phyloP scores from a whole-genome alignment of 1,140 invertebrate species.

The Drosophila subpulchrella region DNA sequence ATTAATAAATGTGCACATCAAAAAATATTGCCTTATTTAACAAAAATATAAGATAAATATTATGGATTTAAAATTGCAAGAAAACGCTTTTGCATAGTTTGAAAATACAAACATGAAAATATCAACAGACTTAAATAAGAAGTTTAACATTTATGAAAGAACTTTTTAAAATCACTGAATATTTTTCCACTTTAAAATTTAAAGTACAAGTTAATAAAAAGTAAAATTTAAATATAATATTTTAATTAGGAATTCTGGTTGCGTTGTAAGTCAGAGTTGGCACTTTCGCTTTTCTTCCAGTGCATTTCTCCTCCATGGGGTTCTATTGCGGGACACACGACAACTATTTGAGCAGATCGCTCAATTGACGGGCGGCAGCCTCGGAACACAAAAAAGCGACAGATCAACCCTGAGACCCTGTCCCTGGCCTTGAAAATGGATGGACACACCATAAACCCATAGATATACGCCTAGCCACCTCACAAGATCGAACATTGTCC shows the following conservation, averaged over 20 bases:
- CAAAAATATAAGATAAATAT: not conserved
- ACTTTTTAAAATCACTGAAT: not conserved
- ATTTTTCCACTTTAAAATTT: not conserved
- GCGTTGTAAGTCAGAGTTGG: too few species aligned
- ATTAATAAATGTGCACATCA: conserved; percentile 3
- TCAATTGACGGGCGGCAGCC: conserved; percentile 26
- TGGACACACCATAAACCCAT: conserved; percentile 4
- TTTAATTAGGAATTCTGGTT: too few species aligned
- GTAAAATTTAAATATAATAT: too few species aligned
- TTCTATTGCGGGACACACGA: conserved; percentile 14
- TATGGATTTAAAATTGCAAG: not conserved
- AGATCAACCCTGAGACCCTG: conserved; percentile 8
- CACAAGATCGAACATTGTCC: conserved; percentile 7
- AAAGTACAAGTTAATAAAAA: too few species aligned
- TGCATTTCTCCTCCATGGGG: not conserved
- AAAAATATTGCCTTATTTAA: not conserved
- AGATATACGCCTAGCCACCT: not conserved
- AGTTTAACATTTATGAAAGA: too few species aligned
- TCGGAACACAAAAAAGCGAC: conserved; percentile 11
- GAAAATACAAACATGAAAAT: too few species aligned
- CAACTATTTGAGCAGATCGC: conserved; percentile 13
- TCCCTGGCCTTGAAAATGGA: conserved; percentile 27
- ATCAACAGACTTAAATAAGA: too few species aligned
- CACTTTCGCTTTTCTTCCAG: not conserved
- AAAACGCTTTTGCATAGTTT: too few species aligned